A percentile compares a stretch with the other conserved stretches of the same genome.
These are phyloP conservation scores for Acropora yongei DNA, from an alignment of 64 coral and sea anemone species.

Conservation along the genomic window DNA sequence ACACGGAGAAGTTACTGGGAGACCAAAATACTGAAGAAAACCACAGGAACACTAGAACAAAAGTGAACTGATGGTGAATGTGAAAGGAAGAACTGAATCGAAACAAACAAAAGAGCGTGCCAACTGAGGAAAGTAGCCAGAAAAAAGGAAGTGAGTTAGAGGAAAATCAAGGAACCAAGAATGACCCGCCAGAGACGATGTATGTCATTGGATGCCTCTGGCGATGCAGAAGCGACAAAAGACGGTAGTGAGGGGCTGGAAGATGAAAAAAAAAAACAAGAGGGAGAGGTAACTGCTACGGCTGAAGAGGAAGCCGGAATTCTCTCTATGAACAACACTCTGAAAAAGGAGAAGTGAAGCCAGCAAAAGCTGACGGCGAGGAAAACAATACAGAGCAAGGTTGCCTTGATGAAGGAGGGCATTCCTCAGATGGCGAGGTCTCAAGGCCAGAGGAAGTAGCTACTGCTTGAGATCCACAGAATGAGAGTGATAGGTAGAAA, in stretches of 20 bases:
- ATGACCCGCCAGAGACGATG: not conserved
- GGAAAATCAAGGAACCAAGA: not conserved
- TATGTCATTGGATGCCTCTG: not conserved
- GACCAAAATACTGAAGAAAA: not conserved
- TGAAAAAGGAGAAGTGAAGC: not conserved
- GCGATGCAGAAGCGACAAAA: not conserved
- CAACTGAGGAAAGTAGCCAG: not conserved
- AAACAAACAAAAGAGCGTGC: not conserved
- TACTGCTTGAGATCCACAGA: not conserved
- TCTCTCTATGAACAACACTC: not conserved
- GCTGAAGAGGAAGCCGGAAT: not conserved
- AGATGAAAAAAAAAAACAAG: not conserved
- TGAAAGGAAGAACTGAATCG: not conserved
- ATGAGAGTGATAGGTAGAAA: too few relatives aligned
- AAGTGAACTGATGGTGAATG: not conserved
- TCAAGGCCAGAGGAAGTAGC: not conserved
- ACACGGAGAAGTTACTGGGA: not conserved
- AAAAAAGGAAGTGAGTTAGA: not conserved
- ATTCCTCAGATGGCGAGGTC: not conserved
- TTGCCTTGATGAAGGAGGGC: not conserved
- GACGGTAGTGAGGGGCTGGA: not conserved
- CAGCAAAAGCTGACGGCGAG: not conserved
- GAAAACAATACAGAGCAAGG: not conserved
- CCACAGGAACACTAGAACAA: not conserved
- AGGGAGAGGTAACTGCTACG: not conserved